These are phyloP conservation scores for Trileptium ribeirensis DNA, from an alignment of 2,888 invertebrate species.

Conservation along the genomic window DNA sequence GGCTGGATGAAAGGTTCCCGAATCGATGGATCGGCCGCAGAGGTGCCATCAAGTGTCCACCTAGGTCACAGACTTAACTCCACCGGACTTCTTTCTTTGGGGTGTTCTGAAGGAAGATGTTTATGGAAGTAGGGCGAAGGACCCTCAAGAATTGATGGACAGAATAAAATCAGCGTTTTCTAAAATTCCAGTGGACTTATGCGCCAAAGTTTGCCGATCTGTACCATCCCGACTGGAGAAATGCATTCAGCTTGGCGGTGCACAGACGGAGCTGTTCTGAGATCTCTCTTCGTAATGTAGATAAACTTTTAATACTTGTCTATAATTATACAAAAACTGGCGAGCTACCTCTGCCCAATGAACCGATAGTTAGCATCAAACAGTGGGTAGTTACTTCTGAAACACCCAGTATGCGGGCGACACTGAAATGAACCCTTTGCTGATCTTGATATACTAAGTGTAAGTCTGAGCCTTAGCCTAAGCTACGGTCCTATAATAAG, in stretches of 20 bases:
- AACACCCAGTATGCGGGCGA: no score
- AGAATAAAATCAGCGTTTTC: neutral
- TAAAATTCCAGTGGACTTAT: neutral
- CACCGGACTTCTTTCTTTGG: neutral
- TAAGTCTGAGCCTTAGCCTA: no score
- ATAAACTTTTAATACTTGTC: slow-evolving; percentile 1
- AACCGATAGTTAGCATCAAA: no score
- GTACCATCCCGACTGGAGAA: neutral
- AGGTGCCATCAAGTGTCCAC: neutral
- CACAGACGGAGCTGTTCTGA: neutral
- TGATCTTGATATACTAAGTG: no score
- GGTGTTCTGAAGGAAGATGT: neutral
- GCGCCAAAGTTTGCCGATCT: neutral
- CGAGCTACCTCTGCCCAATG: no score
- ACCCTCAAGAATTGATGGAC: neutral
- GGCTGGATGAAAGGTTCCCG: neutral
- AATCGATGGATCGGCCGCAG: neutral
- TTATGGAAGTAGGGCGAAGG: neutral
- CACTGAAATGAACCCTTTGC: no score
- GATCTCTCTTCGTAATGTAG: neutral
- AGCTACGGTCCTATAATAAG: no score
- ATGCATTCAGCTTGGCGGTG: neutral
- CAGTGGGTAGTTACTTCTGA: no score
- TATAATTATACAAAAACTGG: no score
- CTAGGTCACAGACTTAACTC: neutral